These are phyloP conservation scores for Drosophila prosaltans DNA, from an alignment of 1,140 invertebrate genomes.

Conservation along the genomic window DNA sequence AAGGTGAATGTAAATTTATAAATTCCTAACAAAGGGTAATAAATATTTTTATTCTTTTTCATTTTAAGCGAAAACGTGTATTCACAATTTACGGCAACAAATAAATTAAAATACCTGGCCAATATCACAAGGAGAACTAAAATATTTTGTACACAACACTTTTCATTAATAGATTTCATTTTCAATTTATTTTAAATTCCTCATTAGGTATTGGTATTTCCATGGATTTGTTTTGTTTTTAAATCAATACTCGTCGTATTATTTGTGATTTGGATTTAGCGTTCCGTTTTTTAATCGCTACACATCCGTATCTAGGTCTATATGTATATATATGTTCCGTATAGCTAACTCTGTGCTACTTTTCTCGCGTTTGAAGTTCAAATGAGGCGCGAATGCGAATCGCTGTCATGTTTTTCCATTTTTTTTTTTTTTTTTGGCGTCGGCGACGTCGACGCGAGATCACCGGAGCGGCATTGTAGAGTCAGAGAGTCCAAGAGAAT, in stretches of 20 bases:
- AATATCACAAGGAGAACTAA: background rate
- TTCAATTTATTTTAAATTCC: constrained; percentile 15
- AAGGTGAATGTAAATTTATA: background rate
- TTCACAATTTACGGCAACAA: background rate
- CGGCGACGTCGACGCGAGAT: constrained; percentile 37
- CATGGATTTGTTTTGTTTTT: constrained; percentile 22
- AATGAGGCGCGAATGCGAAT: constrained; percentile 74
- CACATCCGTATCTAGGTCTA: constrained; percentile 49
- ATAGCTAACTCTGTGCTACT: constrained; percentile 59
- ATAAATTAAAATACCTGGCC: background rate
- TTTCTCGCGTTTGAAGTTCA: constrained; percentile 80
- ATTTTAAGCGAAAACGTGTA: too few species aligned
- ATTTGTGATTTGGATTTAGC: constrained; percentile 30
- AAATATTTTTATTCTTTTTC: too few species aligned
- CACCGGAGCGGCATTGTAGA: constrained; percentile 40
- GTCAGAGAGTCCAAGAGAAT: constrained; percentile 21
- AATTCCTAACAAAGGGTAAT: background rate
- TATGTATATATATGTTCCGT: background rate
- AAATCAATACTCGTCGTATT: constrained; percentile 10
- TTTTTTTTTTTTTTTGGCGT: constrained; percentile 39
- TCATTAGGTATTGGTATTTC: constrained; percentile 7
- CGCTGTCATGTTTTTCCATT: constrained; percentile 41
- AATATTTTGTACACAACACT: background rate
- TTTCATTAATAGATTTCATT: constrained; percentile 11
- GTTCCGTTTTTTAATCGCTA: constrained; percentile 47